Conservation (phyloP, 2,797 vertebrate species). For the Coregonus ussuriensis region DNA sequence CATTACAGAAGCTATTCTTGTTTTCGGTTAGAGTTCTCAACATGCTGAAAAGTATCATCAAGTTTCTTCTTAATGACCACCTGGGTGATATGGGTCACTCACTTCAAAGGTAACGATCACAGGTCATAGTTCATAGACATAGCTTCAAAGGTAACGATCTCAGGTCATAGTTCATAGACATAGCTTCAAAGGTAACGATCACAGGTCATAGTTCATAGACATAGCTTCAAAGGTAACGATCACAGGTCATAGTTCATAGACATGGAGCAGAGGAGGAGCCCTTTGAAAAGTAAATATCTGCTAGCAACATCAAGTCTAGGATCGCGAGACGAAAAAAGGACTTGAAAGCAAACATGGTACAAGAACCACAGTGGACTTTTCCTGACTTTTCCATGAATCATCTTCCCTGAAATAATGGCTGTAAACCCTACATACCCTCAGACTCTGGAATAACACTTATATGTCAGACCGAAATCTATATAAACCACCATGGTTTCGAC, state of each 20-base stretch:
- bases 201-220: conserved; percentile 45
- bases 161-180: conserved; percentile 41
- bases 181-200: conserved; percentile 26
- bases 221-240: conserved; percentile 23
- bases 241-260: conserved; percentile 46
- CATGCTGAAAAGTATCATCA: not conserved
- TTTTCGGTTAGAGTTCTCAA: not conserved
- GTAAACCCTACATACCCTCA: conserved; percentile 52
- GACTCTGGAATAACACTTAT: conserved; percentile 54
- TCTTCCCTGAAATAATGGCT: conserved; percentile 53
- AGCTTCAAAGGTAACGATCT: conserved; percentile 32
- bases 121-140: conserved; percentile 39
- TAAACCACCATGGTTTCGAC: conserved; percentile 59
- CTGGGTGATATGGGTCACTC: conserved; percentile 60
- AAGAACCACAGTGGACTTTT: conserved; percentile 39
- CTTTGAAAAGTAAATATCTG: conserved; percentile 63
- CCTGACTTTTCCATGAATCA: conserved; percentile 55
- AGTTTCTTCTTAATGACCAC: not conserved
- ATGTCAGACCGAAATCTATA: conserved; percentile 47
- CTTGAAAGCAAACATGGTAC: conserved; percentile 54
- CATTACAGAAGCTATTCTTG: not conserved
- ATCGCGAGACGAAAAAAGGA: conserved; percentile 40
- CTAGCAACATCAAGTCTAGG: conserved; percentile 50
- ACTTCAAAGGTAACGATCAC: conserved; percentile 37
- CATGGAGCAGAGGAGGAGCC: conserved; percentile 46